Percentiles rank a stretch among this genome's conserved stretches.
Evolutionary conservation across 2,113 vertebrate genomes (phyloP).

Genomic region (Chloebia gouldiae): DNA sequence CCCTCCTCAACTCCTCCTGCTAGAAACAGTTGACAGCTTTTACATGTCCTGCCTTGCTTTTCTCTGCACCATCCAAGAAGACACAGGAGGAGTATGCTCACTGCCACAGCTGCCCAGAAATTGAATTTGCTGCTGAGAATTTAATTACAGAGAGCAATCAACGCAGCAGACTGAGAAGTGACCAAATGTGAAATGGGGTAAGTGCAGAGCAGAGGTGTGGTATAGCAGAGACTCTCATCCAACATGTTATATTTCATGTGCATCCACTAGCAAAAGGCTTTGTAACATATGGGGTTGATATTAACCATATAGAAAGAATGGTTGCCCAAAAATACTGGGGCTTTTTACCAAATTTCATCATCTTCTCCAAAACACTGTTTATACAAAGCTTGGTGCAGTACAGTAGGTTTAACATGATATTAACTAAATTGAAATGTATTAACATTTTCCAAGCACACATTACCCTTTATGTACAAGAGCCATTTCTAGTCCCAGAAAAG

Average conservation of each 20-base stretch:
- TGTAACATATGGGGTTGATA: neutral
- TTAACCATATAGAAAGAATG: neutral
- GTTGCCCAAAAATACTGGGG: neutral
- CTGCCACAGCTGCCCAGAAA: neutral
- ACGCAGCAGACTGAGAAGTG: neutral
- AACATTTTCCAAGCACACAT: conserved; percentile 34
- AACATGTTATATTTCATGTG: neutral
- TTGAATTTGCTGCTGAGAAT: neutral
- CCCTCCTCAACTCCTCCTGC: neutral
- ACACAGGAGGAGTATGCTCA: neutral
- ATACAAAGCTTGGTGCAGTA: neutral
- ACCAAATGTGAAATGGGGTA: neutral
- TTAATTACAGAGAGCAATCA: neutral
- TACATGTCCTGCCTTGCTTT: neutral
- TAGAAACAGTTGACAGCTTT: neutral
- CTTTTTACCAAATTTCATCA: neutral
- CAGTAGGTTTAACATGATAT: neutral
- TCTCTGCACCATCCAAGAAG: neutral
- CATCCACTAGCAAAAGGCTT: neutral
- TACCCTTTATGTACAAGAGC: conserved; percentile 37
- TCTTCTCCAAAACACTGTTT: conserved; percentile 10
- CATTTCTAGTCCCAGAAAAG: conserved; percentile 48
- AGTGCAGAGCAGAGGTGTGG: neutral
- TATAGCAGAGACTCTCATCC: neutral
- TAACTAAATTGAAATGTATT: conserved; percentile 67